Percentiles rank a stretch among this genome's conserved stretches.
These are phyloP conservation scores for Enteromius anoplus DNA, from an alignment of 2,797 vertebrate genomes.

Conservation along the genomic window DNA sequence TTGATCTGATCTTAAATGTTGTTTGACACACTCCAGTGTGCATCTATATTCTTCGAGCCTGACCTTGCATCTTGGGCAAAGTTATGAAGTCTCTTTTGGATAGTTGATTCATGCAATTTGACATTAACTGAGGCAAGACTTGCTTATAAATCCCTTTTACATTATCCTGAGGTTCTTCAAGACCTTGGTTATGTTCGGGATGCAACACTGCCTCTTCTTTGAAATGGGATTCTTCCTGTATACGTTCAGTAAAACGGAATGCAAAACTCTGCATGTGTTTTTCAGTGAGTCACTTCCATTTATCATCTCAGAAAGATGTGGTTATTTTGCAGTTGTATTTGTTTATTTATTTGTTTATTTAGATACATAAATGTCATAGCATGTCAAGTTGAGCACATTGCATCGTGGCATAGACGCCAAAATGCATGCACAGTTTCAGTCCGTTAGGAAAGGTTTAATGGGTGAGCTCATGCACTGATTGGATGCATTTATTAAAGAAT, in stretches of 20 bases:
- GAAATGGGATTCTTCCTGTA: not conserved
- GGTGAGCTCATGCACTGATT: not conserved
- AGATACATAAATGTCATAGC: not conserved
- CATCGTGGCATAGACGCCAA: not conserved
- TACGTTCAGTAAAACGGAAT: not conserved
- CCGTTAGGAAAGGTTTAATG: not conserved
- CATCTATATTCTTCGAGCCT: constrained; percentile 8
- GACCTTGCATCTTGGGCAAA: constrained; percentile 16
- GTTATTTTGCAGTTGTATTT: not conserved
- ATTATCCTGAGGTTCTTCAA: constrained; percentile 13
- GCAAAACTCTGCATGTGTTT: not conserved
- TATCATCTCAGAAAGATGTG: not conserved
- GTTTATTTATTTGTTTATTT: not conserved
- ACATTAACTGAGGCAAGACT: constrained; percentile 35
- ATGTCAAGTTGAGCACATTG: not conserved
- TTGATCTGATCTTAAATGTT: constrained; percentile 1
- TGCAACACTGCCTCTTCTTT: constrained; percentile 13
- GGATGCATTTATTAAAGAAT: not conserved
- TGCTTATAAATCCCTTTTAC: constrained; percentile 4
- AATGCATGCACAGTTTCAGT: not conserved
- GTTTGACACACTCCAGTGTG: constrained; percentile 13
- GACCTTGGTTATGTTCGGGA: constrained; percentile 11
- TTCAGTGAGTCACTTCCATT: not conserved
- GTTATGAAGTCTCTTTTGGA: constrained; percentile 26
- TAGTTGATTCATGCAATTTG: constrained; percentile 19